Conservation (phyloP, 2,113 vertebrate genomes). For the Dendropsophus ebraccatus region DNA sequence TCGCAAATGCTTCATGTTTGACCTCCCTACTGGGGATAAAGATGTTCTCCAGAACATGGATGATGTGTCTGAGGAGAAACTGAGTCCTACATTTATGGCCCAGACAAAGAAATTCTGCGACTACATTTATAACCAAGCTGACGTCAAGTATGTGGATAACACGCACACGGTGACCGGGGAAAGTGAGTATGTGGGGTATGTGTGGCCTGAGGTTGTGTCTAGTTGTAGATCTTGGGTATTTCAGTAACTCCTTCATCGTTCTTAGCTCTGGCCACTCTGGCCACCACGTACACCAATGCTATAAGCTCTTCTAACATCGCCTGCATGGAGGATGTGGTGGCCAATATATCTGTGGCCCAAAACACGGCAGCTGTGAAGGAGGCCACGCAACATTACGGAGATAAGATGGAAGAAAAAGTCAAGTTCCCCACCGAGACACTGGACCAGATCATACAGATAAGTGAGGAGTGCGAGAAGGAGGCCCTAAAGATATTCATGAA, state of each 20-base stretch:
- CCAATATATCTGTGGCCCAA: slow-evolving; percentile 59
- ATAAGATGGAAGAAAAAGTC: slow-evolving; percentile 27
- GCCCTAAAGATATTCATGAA: slow-evolving; percentile 62
- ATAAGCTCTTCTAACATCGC: slow-evolving; percentile 62
- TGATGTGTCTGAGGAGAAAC: slow-evolving; percentile 52
- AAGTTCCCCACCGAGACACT: slow-evolving; percentile 37
- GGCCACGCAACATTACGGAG: slow-evolving; percentile 50
- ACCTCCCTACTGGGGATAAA: slow-evolving; percentile 59
- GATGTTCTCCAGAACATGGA: slow-evolving; percentile 63
- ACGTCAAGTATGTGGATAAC: slow-evolving; percentile 64
- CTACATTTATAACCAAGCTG: slow-evolving; percentile 59
- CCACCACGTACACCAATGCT: slow-evolving; percentile 59
- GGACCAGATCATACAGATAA: slow-evolving; percentile 56
- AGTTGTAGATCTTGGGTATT: neutral
- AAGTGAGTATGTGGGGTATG: slow-evolving; percentile 56
- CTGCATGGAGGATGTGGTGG: slow-evolving; percentile 65
- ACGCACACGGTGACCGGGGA: slow-evolving; percentile 63
- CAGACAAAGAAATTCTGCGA: slow-evolving; percentile 60
- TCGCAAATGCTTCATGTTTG: slow-evolving; percentile 66
- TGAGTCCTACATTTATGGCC: slow-evolving; percentile 57
- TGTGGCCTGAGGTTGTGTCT: neutral
- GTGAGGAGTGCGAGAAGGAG: slow-evolving; percentile 48
- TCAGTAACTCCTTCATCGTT: neutral
- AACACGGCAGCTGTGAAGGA: slow-evolving; percentile 62
- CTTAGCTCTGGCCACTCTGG: slow-evolving; percentile 62